Conservation (phyloP, 2,113 vertebrate genomes). For the Platysteira castanea region DNA sequence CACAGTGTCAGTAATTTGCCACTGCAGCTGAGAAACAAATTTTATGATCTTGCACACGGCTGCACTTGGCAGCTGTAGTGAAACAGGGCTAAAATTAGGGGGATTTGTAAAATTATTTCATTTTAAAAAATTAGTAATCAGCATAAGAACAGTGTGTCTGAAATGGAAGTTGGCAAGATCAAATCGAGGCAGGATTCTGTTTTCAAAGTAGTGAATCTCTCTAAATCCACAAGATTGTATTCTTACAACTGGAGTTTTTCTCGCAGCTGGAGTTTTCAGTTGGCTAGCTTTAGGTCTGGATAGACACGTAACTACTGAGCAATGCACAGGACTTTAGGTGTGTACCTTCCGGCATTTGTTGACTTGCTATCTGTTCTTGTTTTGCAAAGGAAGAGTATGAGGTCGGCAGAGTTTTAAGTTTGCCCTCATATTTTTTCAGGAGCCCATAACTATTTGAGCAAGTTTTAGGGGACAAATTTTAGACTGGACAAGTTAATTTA, state of each 20-base stretch:
- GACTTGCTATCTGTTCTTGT: background rate
- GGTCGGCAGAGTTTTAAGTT: background rate
- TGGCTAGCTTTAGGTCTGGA: background rate
- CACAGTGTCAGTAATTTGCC: background rate
- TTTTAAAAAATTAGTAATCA: background rate
- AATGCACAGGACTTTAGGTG: background rate
- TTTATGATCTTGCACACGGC: background rate
- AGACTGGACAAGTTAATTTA: background rate
- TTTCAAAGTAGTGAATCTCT: background rate
- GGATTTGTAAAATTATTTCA: background rate
- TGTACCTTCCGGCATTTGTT: background rate
- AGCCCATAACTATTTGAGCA: background rate
- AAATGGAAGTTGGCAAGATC: background rate
- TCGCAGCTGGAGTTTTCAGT: background rate
- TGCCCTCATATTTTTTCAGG: background rate
- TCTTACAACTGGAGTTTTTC: background rate
- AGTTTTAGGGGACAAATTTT: background rate
- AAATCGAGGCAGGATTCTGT: background rate
- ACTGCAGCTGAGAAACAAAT: background rate
- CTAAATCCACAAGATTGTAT: background rate
- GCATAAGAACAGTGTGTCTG: background rate
- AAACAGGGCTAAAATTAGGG: background rate
- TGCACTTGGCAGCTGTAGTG: background rate
- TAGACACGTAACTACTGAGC: background rate
- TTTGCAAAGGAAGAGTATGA: background rate